Evolutionary conservation across 2,888 invertebrate species (phyloP).

Genomic region (Agrotis segetum): DNA sequence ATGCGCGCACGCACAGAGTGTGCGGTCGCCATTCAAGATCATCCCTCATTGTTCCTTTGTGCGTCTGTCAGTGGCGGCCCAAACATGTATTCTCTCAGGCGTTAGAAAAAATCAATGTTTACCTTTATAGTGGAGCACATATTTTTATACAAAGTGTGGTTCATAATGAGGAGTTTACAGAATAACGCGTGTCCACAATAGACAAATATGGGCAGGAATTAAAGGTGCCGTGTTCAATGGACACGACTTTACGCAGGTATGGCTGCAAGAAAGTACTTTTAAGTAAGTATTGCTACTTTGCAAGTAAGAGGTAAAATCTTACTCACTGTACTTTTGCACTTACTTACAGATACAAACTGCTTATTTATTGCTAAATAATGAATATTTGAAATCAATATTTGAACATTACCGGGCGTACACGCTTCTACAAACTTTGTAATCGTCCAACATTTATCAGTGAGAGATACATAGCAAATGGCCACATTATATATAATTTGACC

Average conservation of each 20-base stretch:
- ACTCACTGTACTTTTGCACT: not conserved
- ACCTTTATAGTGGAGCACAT: slow-evolving; percentile 90
- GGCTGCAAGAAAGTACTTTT: slow-evolving; percentile 69
- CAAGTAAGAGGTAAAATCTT: not conserved
- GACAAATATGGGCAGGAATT: slow-evolving; percentile 84
- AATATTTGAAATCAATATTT: slow-evolving; percentile 43
- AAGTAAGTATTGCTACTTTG: not conserved
- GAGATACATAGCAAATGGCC: slow-evolving; percentile 50
- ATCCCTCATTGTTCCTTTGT: slow-evolving; percentile 87
- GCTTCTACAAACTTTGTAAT: slow-evolving; percentile 39
- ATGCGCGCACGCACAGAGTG: slow-evolving; percentile 81
- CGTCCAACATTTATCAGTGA: slow-evolving; percentile 35
- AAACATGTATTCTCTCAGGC: slow-evolving; percentile 88
- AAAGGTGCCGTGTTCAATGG: slow-evolving; percentile 86
- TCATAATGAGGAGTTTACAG: slow-evolving; percentile 90
- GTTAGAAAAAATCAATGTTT: slow-evolving; percentile 88
- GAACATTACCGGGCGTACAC: slow-evolving; percentile 3
- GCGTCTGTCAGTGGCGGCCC: slow-evolving; percentile 85
- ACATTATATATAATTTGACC: slow-evolving; percentile 85
- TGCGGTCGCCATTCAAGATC: slow-evolving; percentile 89
- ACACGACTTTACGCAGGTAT: slow-evolving; percentile 67
- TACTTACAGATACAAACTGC: not conserved
- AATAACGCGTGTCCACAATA: slow-evolving; percentile 89
- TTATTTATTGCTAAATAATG: slow-evolving; percentile 7
- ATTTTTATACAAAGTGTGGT: slow-evolving; percentile 89